phyloP scores from a whole-genome alignment of 2,113 vertebrate species.

The Perca fluviatilis region DNA sequence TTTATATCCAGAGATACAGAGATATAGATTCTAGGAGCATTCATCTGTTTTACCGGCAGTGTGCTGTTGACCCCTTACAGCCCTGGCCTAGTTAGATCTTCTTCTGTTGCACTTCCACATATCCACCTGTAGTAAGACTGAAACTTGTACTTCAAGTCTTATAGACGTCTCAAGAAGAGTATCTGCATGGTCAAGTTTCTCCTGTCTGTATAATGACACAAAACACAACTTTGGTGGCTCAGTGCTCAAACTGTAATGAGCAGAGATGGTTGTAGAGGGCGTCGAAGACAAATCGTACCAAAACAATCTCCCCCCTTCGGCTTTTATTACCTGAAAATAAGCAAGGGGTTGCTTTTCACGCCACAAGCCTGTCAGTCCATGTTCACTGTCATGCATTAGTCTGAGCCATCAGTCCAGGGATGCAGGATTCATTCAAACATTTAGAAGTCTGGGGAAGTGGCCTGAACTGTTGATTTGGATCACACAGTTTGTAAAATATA shows the following conservation, averaged over 20 bases:
- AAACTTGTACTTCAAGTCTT: not conserved
- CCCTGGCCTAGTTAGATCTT: not conserved
- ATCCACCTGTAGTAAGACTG: not conserved
- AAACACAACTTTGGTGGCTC: not conserved
- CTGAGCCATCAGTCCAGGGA: not conserved
- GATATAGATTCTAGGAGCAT: slow-evolving; percentile 7
- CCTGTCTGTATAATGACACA: slow-evolving; percentile 5
- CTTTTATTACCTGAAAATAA: slow-evolving; percentile 16
- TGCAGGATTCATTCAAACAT: not conserved
- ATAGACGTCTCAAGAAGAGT: no score
- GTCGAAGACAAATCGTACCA: not conserved
- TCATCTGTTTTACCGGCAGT: slow-evolving; percentile 5
- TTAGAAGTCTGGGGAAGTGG: not conserved
- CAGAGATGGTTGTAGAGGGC: not conserved
- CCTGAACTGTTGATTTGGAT: not conserved
- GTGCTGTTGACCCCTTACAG: not conserved
- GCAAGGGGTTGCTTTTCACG: not conserved
- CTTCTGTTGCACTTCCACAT: not conserved
- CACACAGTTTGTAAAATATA: not conserved
- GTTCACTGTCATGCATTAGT: not conserved
- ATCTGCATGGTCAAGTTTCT: not conserved
- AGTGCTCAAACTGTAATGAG: not conserved
- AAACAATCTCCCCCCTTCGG: not conserved
- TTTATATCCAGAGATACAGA: slow-evolving; percentile 10
- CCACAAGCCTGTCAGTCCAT: not conserved